These are phyloP conservation scores for Epinephelus awoara DNA, from an alignment of 2,797 vertebrate genomes.

Conservation along the genomic window DNA sequence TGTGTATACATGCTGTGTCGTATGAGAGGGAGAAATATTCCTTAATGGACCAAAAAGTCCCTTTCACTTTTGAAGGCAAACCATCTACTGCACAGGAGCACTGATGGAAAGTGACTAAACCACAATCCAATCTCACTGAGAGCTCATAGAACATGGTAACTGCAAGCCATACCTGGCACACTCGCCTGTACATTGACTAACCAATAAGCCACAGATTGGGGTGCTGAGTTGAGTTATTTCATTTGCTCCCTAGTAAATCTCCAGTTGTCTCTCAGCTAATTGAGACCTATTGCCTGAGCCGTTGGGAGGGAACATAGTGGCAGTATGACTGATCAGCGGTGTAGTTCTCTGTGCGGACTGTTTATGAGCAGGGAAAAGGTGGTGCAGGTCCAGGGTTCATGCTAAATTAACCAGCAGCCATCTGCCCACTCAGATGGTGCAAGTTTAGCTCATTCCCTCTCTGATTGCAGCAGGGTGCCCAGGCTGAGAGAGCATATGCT, in stretches of 20 bases:
- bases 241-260: slow-evolving; percentile 47
- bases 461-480: slow-evolving; percentile 30
- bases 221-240: slow-evolving; percentile 42
- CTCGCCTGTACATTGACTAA: slow-evolving; percentile 2
- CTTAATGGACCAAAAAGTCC: not conserved
- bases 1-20: not conserved
- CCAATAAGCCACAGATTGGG: slow-evolving; percentile 19
- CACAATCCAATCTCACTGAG: slow-evolving; percentile 14
- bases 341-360: slow-evolving; percentile 43
- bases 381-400: slow-evolving; percentile 60
- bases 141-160: slow-evolving; percentile 8
- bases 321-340: slow-evolving; percentile 59
- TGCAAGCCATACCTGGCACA: slow-evolving; percentile 14
- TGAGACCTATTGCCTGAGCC: slow-evolving; percentile 63
- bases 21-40: not conserved
- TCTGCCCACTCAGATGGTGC: slow-evolving; percentile 68
- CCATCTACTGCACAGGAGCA: not conserved
- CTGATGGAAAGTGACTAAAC: slow-evolving; percentile 12
- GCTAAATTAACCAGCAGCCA: slow-evolving; percentile 78
- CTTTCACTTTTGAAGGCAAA: not conserved
- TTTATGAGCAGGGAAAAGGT: slow-evolving; percentile 57
- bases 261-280: slow-evolving; percentile 56
- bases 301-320: slow-evolving; percentile 41
- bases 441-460: slow-evolving; percentile 37
- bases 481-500: slow-evolving; percentile 58